These are phyloP conservation scores for Colaptes auratus DNA, from an alignment of 2,113 vertebrate species.

Conservation along the genomic window DNA sequence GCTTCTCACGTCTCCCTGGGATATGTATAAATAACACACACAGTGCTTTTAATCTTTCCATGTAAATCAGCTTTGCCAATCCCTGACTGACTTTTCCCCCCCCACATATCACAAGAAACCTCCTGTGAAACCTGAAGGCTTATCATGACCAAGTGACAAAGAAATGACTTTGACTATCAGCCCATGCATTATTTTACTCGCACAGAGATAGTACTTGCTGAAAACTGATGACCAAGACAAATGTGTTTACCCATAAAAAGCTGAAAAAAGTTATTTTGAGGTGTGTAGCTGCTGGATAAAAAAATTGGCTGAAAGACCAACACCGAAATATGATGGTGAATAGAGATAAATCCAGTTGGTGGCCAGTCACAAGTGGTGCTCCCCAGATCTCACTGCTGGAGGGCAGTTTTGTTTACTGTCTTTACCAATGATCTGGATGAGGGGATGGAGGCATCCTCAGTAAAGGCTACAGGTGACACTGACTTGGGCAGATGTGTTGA, in stretches of 20 bases:
- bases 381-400: no score
- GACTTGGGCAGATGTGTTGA: no score
- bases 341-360: no score
- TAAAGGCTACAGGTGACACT: no score
- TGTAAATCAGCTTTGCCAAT: background rate
- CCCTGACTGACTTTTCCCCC: background rate
- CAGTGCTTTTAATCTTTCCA: constrained; percentile 18
- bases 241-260: background rate
- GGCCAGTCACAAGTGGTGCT: no score
- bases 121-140: background rate
- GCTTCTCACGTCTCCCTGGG: background rate
- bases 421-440: no score
- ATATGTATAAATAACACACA: background rate
- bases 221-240: constrained; percentile 42
- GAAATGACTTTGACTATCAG: background rate
- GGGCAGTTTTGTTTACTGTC: no score
- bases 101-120: background rate
- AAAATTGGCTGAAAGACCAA: no score
- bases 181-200: background rate
- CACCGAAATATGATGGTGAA: no score
- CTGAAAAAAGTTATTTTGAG: background rate
- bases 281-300: background rate
- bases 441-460: no score
- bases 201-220: background rate
- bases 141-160: background rate